These are phyloP conservation scores for Myopa tessellatipennis DNA, from an alignment of 2,888 invertebrate species.

Conservation along the genomic window DNA sequence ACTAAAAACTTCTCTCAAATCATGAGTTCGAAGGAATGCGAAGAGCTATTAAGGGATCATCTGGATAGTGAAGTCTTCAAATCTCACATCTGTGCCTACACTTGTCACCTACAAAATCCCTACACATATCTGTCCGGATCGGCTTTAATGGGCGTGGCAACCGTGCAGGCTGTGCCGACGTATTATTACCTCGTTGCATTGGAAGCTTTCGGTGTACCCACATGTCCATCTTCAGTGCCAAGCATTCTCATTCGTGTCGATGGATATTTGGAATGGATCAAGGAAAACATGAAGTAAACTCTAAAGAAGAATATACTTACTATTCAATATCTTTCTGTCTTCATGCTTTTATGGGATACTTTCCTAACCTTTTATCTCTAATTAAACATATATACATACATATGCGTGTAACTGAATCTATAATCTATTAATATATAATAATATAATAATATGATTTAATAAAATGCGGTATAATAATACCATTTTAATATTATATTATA, in stretches of 20 bases:
- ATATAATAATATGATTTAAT: too few relatives aligned
- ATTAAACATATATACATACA: too few relatives aligned
- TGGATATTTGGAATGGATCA: neutral
- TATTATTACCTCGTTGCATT: neutral
- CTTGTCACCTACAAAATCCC: neutral
- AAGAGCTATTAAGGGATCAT: neutral
- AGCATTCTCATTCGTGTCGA: neutral
- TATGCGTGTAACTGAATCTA: too few relatives aligned
- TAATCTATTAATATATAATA: too few relatives aligned
- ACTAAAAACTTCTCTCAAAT: neutral
- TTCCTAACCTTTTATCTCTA: too few relatives aligned
- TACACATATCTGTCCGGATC: neutral
- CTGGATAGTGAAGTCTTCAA: neutral
- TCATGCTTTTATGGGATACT: too few relatives aligned
- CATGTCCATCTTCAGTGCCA: neutral
- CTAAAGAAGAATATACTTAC: too few relatives aligned
- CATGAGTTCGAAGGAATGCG: neutral
- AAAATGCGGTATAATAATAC: too few relatives aligned
- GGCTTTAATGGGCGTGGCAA: neutral
- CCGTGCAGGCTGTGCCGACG: neutral
- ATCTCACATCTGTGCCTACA: neutral
- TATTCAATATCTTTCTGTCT: too few relatives aligned
- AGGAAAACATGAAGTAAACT: neutral
- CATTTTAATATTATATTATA: too few relatives aligned
- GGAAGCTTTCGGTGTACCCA: neutral